phyloP scores from a whole-genome alignment of 2,888 invertebrate species.

The Frankliniella intonsa region DNA sequence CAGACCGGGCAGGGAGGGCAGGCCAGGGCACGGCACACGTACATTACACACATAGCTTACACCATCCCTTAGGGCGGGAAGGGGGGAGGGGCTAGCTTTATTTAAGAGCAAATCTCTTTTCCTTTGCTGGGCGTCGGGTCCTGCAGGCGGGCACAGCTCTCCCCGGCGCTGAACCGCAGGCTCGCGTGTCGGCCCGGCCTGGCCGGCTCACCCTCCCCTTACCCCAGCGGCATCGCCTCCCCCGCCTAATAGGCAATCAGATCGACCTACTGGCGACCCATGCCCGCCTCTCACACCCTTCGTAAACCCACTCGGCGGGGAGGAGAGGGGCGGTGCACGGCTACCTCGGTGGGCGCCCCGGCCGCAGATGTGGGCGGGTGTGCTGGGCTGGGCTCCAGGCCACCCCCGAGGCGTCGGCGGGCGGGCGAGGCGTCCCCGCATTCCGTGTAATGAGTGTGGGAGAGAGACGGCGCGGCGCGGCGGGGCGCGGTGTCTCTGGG shows the following conservation, averaged over 20 bases:
- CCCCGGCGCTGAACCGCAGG: too few species aligned
- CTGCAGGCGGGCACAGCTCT: too few species aligned
- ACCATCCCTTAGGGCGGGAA: constrained; percentile 31
- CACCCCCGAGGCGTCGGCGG: background rate
- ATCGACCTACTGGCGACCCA: too few species aligned
- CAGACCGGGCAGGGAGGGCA: constrained; percentile 35
- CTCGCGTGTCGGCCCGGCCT: too few species aligned
- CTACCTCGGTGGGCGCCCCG: too few species aligned
- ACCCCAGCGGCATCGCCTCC: background rate
- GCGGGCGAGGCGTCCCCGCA: background rate
- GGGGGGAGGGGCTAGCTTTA: constrained; percentile 45
- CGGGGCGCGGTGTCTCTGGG: background rate
- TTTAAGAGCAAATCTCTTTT: constrained; percentile 42
- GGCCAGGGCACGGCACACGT: background rate
- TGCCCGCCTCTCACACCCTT: too few species aligned
- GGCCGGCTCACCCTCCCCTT: background rate
- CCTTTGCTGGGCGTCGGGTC: background rate
- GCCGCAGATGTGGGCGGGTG: too few species aligned
- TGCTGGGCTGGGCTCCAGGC: background rate
- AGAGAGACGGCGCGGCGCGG: constrained; percentile 44
- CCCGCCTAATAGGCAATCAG: background rate
- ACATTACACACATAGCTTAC: background rate
- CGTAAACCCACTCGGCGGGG: background rate
- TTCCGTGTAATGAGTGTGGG: constrained; percentile 39
- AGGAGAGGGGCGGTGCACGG: background rate